phyloP scores from a whole-genome alignment of 2,113 vertebrate genomes.

The Cathartes aura region DNA sequence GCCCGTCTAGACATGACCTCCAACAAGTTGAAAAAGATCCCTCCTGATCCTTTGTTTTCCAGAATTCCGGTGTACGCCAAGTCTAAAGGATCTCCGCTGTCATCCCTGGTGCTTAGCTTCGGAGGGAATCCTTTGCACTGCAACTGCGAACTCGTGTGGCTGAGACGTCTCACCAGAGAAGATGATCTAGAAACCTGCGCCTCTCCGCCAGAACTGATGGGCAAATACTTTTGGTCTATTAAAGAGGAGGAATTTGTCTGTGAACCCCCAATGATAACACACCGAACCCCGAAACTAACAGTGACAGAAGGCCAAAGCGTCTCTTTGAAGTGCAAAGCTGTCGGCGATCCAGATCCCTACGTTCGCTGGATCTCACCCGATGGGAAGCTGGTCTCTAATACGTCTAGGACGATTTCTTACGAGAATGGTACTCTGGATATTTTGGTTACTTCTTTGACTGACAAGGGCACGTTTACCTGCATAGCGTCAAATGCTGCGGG shows the following conservation, averaged over 20 bases:
- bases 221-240: constrained; percentile 96
- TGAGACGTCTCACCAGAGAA: constrained; percentile 89
- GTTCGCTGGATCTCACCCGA: constrained; percentile 93
- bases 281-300: constrained; percentile 78
- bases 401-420: constrained; percentile 83
- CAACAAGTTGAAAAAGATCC: constrained; percentile 96
- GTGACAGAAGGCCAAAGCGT: constrained; percentile 80
- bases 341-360: constrained; percentile 91
- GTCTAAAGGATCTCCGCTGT: constrained; percentile 84
- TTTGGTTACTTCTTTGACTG: constrained; percentile 71
- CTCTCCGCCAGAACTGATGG: constrained; percentile 86
- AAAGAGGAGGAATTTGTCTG: constrained; percentile 95
- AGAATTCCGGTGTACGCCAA: constrained; percentile 91
- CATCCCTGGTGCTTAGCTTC: constrained; percentile 89
- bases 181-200: constrained; percentile 94
- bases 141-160: constrained; percentile 95
- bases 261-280: constrained; percentile 92
- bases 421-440: constrained; percentile 92
- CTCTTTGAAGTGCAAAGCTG: constrained; percentile 91
- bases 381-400: constrained; percentile 89
- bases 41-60: constrained; percentile 90
- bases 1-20: constrained; percentile 96
- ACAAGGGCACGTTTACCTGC: constrained; percentile 90
- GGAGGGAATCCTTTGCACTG: constrained; percentile 93
- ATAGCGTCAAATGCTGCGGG: constrained; percentile 95